Evolutionary conservation across 2,113 vertebrate genomes (phyloP), one percentile per base, ranked within the genome.

Genomic region (Pelobates fuscus): DNA sequence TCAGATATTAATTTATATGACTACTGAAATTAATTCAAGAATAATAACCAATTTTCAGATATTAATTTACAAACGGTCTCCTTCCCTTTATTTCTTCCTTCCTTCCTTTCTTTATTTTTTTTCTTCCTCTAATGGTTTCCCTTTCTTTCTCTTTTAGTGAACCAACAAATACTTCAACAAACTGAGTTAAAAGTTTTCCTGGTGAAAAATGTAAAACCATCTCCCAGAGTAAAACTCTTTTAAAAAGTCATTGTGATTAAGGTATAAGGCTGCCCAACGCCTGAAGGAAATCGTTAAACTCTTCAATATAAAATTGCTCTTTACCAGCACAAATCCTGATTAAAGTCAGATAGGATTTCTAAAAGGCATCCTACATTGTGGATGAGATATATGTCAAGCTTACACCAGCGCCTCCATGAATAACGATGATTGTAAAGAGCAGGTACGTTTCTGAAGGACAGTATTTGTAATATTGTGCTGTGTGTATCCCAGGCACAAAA

Each of bases 181-280:
- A 37, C 24, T 29, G 27, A 52, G 65, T 67, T 52, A 67, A 67
- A 12, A 18, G 25, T 20, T 29, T 67, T 17, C 18, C 6, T n/a
- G 1, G 17, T 5, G 65, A 11, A 29, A 46, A 26, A 49, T 26
- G 15, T 20, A 26, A 20, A 29, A 24, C 8, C 8, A 11, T 52
- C 17, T 52, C 44, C 46, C 11, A 18, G 46, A 18, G 23, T 26
- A 26, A 17, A 30, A n/a, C 59, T 52, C 59, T 52, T 67, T 37
- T 26, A 52, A 67, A 74, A 71, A 67, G 62, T 60, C 62, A 61
- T 49, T 8, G 11, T 18, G 78, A 79, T 79, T 70, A 79, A 79
- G 44, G 69, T 61, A 79, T 79, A 37, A 67, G 46, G 26, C 10
- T 43, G 62, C 46, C 63, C 60, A 46, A 1, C 49, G 58, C 73